Base-by-base conservation (phyloP, 2,113 vertebrate genomes). In the Microcebus griseorufus region DNA sequence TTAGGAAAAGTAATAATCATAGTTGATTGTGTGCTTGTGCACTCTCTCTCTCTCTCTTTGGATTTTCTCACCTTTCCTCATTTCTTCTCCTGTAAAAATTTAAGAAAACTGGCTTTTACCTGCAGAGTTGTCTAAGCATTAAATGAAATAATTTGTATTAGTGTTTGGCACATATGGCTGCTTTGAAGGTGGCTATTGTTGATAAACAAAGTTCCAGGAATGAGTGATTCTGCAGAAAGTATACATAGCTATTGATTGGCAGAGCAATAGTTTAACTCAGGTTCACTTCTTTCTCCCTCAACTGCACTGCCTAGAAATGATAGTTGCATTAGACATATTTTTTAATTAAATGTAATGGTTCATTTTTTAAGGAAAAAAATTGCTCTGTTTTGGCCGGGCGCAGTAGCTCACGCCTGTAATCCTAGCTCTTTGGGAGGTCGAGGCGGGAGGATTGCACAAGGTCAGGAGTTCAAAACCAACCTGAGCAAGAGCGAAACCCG, bases 291-390 rank as follows among this genome's bases (percentile, higher is more conserved):
- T 23, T 82, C 45, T 34, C 14, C 14, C 62, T 20, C 2, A 39
- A 55, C n/a, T 53, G 5, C 14, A 25, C 45, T 53, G 11, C 64
- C 78, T 94, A 45, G 85, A 84, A 65, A 42, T 60, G 25, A 48
- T 48, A 32, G 58, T n/a, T 34, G 51, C 55, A 10, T 16, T 72
- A 53, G 48, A 83, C 27, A 18, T 4, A 5, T 65, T 92, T 92
- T 96, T 88, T 85, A 88, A 64, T 92, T 45, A 93, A 82, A 65
- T 53, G 45, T 37, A 79, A 48, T 80, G 29, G 42, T 78, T 96
- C 69, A 29, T 6, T 93, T 53, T 96, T 95, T 51, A 62, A 95
- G n/a, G 10, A 58, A 58, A 12, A 70, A 67, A 75, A 45, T n/a
- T 60, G 72, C 27, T 93, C 39, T 76, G 65, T 90, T 90, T 89